Evolutionary conservation across 1,140 invertebrate genomes (phyloP), one percentile per base, ranked within the genome.

Genomic region (Zophobas morio): DNA sequence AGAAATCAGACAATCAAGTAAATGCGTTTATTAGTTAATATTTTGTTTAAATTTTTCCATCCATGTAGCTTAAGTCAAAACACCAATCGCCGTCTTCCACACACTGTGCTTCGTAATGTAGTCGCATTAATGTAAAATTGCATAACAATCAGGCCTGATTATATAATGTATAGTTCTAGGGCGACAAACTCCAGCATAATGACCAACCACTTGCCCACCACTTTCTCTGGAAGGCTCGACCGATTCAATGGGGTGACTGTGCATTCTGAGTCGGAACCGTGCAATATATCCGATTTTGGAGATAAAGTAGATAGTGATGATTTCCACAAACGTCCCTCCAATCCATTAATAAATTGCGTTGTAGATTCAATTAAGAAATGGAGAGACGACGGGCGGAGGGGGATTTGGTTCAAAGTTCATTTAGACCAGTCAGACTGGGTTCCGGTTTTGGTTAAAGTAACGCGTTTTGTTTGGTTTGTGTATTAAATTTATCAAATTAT

Each of bases 331-430:
- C 85, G 53, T 75, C 75, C 5, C 36, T 33, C 70, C 33, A 71
- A 40, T 74, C 6, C 74, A 54, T 75, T 51, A 53, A 47, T 54
- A 1, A 5, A 35, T 60, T 37, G 49, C 70, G 77, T 89, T 90
- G 39, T 83, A 96, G 95, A 88, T 80, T 96, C 95, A 0, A 81
- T 97, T 53, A 84, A 88, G 51, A 87, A 89, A 80, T 97, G 96
- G 96, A 87, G 82, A 37, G 82, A 86, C 35, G 87, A 90, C 20
- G 90, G 91, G 35, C 90, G 90, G 82, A 88, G 94, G 79, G 92
- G 92, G 36, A 90, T 97, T 74, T 98, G 96, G 96, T 96, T 97
- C 83, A 92, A 92, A 84, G 91, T 97, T 1, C 84, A 90, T 82
- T 87, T 92, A 46, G 86, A 90, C 54, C 90, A 96, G 81, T 88